Conservation (phyloP, 2,888 invertebrate genomes). For the Caenorhabditis uteleia region DNA sequence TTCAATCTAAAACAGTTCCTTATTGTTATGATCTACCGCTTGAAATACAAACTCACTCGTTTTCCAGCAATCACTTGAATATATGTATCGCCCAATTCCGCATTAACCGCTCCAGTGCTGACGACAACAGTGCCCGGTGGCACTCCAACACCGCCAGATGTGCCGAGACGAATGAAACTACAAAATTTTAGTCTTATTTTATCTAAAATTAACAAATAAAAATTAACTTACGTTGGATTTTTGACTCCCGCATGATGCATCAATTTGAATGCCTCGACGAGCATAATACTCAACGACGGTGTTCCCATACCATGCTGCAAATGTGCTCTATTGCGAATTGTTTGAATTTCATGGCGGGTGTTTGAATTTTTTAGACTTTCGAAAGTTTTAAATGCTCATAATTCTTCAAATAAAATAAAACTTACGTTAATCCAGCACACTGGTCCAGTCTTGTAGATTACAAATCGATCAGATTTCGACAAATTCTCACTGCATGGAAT, state of each 20-base stretch:
- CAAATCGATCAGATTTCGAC: conserved; percentile 71
- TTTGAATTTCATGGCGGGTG: neutral
- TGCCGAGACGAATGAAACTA: conserved; percentile 86
- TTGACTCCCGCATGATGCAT: conserved; percentile 86
- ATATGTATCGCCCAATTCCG: conserved; percentile 78
- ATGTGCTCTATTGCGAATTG: no score
- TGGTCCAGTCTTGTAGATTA: conserved; percentile 72
- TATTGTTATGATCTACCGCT: no score
- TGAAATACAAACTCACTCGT: conserved; percentile 74
- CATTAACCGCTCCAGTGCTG: conserved; percentile 89
- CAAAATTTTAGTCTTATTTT: neutral
- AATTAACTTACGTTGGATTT: conserved; percentile 75
- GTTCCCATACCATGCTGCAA: conserved; percentile 95
- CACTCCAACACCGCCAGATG: conserved; percentile 75
- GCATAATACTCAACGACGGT: conserved; percentile 90
- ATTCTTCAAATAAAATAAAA: conserved; percentile 2
- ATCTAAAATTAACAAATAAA: no score
- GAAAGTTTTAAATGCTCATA: neutral
- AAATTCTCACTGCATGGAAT: conserved; percentile 66
- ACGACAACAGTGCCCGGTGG: conserved; percentile 85
- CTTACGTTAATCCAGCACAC: conserved; percentile 72
- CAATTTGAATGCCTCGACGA: conserved; percentile 94
- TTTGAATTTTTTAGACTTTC: neutral
- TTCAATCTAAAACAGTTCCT: conserved; percentile 61
- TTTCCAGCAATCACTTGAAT: conserved; percentile 79